Base-by-base conservation (phyloP, 2,113 vertebrate genomes). In the Sisor rabdophorus region DNA sequence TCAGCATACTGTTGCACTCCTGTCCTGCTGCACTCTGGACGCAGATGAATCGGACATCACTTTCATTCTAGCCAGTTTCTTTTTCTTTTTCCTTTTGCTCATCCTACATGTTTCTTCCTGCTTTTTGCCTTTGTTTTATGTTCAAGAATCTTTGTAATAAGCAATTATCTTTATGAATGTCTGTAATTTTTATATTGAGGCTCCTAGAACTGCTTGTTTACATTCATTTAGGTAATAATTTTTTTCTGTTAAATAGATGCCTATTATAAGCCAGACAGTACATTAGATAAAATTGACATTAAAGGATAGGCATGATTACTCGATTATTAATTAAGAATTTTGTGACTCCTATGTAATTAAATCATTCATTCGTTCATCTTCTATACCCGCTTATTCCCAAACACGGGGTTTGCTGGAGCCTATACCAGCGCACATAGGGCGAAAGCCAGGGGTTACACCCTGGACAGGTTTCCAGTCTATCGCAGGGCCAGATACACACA, bases 1-100 rank as follows among this genome's bases (percentile, higher is more conserved):
- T 59, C 92, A 98, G 96, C 96, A 86, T 96, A 95, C 87, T 98
- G 96, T 93, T 98, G 96, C 87, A 93, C 94, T 48, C 94, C 95
- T 84, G 93, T 97, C 87, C 93, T 92, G 86, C 87, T 94, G 82
- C 94, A 91, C 55, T 85, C 91, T 90, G 94, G 92, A 90, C 91
- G 84, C 84, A 84, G 90, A 87, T 98, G 89, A 91, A 85, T 10
- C 40, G 9, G 53, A 71, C 36, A 2, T 70, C 24, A n/a, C n/a
- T 71, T 56, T 71, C 32, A 61, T 44, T 28, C 44, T 28, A 20
- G 52, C 77, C 73, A 24, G 7, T 58, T 36, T 48, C 24, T 75
- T 67, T 83, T 61, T 74, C 79, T 78, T 72, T 77, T 58, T 80
- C 59, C 69, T 48, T 26, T 32, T 47, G n/a, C 64, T 2, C 40